Percentiles rank a stretch among this genome's conserved stretches.
Conservation (phyloP, 2,797 vertebrate genomes). For the Oryzias sinensis region DNA sequence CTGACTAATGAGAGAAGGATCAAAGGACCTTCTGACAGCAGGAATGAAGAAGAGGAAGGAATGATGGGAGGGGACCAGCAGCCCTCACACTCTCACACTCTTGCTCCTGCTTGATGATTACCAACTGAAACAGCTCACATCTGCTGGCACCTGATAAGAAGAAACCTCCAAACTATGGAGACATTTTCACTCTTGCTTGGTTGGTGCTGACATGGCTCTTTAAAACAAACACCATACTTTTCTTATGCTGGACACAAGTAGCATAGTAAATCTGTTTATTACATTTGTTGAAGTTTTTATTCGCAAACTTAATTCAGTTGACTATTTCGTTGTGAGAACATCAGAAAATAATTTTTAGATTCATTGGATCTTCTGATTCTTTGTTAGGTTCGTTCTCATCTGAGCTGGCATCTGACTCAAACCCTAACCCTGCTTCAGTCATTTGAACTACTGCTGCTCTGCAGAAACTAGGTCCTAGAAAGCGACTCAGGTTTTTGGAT, state of each 20-base stretch:
- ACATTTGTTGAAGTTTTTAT: too few relatives aligned
- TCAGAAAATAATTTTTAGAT: too few relatives aligned
- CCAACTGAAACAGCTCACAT: neutral
- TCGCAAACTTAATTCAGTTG: too few relatives aligned
- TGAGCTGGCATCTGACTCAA: too few relatives aligned
- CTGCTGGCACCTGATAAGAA: neutral
- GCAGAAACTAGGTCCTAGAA: too few relatives aligned
- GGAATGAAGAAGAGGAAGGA: constrained; percentile 51
- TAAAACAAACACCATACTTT: neutral
- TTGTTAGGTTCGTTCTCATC: too few relatives aligned
- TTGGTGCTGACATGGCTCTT: neutral
- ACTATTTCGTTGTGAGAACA: too few relatives aligned
- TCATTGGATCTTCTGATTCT: too few relatives aligned
- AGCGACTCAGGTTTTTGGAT: too few relatives aligned
- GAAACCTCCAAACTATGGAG: neutral
- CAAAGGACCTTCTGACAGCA: constrained; percentile 73
- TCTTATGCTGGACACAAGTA: neutral
- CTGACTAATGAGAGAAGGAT: constrained; percentile 81
- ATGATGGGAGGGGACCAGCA: constrained; percentile 24
- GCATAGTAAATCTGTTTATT: too few relatives aligned
- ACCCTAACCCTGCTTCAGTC: too few relatives aligned
- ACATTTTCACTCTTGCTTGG: neutral
- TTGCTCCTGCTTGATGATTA: neutral
- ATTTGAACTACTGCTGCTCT: too few relatives aligned
- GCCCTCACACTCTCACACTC: constrained; percentile 31